Percentiles rank a stretch among this genome's conserved stretches.
These are phyloP conservation scores for Spilosoma lubricipeda DNA, from an alignment of 2,888 invertebrate species.

Conservation along the genomic window DNA sequence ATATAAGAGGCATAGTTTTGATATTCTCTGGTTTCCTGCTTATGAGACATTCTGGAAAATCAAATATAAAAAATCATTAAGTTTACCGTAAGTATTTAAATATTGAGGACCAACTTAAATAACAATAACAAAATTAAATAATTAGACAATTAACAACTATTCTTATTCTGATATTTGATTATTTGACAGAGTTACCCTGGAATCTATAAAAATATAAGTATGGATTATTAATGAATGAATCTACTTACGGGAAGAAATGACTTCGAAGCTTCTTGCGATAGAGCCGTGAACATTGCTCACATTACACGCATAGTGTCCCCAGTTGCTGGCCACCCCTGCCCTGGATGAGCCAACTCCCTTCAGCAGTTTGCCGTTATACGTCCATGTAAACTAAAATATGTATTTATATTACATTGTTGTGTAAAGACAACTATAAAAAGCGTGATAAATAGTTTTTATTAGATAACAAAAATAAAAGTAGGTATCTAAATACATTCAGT, in stretches of 20 bases:
- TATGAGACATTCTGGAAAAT: slow-evolving; percentile 50
- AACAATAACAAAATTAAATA: too few species aligned
- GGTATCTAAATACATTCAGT: background rate
- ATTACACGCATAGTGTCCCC: slow-evolving; percentile 45
- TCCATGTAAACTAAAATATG: slow-evolving; percentile 4
- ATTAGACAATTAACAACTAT: too few species aligned
- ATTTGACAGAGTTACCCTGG: too few species aligned
- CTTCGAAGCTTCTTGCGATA: slow-evolving; percentile 35
- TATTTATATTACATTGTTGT: background rate
- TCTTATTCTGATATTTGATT: too few species aligned
- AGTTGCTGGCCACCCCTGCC: slow-evolving; percentile 13
- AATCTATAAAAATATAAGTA: too few species aligned
- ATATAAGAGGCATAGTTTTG: slow-evolving; percentile 36
- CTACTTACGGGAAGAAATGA: slow-evolving; percentile 42
- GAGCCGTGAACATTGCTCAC: slow-evolving; percentile 43
- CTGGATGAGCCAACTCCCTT: background rate
- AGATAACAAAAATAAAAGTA: background rate
- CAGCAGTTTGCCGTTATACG: slow-evolving; percentile 11
- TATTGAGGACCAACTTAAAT: background rate
- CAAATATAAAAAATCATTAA: background rate
- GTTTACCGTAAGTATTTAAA: background rate
- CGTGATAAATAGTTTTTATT: too few species aligned
- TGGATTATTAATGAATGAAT: too few species aligned
- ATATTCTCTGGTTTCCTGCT: slow-evolving; percentile 18
- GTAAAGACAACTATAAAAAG: too few species aligned